Evolutionary conservation across 2,888 invertebrate genomes (phyloP).

Genomic region (Unio pictorum): DNA sequence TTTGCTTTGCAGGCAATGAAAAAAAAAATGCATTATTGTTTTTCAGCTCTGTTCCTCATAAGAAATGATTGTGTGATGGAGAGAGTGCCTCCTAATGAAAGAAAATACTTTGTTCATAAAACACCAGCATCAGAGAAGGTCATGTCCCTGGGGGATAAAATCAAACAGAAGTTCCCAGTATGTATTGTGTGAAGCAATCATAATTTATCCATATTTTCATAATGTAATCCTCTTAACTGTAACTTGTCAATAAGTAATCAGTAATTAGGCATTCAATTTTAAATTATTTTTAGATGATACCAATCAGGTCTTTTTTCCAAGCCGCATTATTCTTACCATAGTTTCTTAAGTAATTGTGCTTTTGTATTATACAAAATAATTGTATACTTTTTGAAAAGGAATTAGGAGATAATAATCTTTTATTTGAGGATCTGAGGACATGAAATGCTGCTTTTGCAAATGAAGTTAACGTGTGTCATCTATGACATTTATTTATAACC

Average conservation of each 20-base stretch:
- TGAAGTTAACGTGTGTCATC: no score
- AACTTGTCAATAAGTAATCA: neutral
- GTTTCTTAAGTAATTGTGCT: neutral
- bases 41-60: constrained; percentile 59
- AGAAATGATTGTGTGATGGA: constrained; percentile 56
- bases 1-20: no score
- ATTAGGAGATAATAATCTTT: no score
- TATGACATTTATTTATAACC: no score
- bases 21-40: neutral
- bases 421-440: no score
- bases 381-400: neutral
- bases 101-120: constrained; percentile 48
- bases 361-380: neutral
- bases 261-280: no score
- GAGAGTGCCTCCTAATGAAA: constrained; percentile 47
- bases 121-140: constrained; percentile 56
- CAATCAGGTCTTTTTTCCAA: neutral
- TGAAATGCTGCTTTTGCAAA: no score
- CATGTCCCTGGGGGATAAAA: constrained; percentile 50
- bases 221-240: neutral
- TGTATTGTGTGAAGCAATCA: constrained; percentile 13
- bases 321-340: neutral
- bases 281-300: no score
- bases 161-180: constrained; percentile 61
- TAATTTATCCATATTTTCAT: neutral